Evolutionary conservation across 2,797 vertebrate genomes (phyloP).

Genomic region (Toxotes lorentzi): DNA sequence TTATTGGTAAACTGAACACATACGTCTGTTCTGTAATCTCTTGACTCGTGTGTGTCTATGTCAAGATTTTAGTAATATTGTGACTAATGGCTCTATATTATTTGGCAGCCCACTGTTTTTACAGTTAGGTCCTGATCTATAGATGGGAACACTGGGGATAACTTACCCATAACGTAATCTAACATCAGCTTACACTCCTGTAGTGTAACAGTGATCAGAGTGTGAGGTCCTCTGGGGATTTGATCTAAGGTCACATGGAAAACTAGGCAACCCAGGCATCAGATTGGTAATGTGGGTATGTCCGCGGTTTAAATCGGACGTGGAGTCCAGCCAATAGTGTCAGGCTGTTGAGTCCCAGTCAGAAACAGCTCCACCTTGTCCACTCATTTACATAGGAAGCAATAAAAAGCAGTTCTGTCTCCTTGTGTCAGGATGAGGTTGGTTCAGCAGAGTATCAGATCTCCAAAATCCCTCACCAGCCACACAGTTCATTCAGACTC

Average conservation of each 20-base stretch:
- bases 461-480: slow-evolving; percentile 48
- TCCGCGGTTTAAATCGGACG: slow-evolving; percentile 55
- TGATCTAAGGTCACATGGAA: slow-evolving; percentile 83
- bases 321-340: slow-evolving; percentile 52
- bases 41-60: slow-evolving; percentile 39
- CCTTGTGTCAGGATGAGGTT: slow-evolving; percentile 58
- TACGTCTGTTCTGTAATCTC: slow-evolving; percentile 47
- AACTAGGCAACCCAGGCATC: slow-evolving; percentile 81
- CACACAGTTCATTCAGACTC: slow-evolving; percentile 52
- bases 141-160: slow-evolving; percentile 46
- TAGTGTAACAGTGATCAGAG: slow-evolving; percentile 66
- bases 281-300: slow-evolving; percentile 70
- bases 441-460: slow-evolving; percentile 48
- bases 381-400: slow-evolving; percentile 60
- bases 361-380: slow-evolving; percentile 43
- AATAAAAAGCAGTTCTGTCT: slow-evolving; percentile 61
- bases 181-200: slow-evolving; percentile 54
- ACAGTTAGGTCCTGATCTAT: slow-evolving; percentile 63
- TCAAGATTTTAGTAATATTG: slow-evolving; percentile 48
- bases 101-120: slow-evolving; percentile 67
- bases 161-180: slow-evolving; percentile 34
- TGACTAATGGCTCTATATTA: slow-evolving; percentile 70
- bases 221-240: slow-evolving; percentile 61
- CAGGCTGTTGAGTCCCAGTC: slow-evolving; percentile 53
- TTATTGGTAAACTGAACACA: slow-evolving; percentile 65